Evolutionary conservation across 2,797 vertebrate species (phyloP).

Genomic region (Hydrocynus forskahlii): DNA sequence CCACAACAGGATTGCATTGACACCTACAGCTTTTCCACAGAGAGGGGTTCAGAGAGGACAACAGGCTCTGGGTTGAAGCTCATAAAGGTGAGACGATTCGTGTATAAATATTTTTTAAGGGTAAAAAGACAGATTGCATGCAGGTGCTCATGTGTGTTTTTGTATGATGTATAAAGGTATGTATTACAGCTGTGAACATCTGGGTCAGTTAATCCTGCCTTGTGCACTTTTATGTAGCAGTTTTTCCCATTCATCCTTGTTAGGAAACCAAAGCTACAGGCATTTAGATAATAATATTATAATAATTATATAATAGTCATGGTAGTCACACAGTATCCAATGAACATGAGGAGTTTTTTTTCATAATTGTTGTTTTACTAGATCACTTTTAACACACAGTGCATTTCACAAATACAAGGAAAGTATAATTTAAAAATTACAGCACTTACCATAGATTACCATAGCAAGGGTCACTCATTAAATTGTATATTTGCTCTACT

Average conservation of each 20-base stretch:
- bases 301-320: too few species aligned
- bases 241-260: neutral
- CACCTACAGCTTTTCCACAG: conserved; percentile 77
- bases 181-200: neutral
- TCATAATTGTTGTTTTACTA: too few species aligned
- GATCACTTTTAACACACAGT: too few species aligned
- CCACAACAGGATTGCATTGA: conserved; percentile 79
- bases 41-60: conserved; percentile 75
- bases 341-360: too few species aligned
- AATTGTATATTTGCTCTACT: too few species aligned
- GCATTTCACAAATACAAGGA: too few species aligned
- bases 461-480: too few species aligned
- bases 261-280: neutral
- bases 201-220: neutral
- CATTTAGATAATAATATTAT: too few species aligned
- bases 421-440: too few species aligned
- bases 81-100: conserved; percentile 75
- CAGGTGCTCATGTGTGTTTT: conserved; percentile 73
- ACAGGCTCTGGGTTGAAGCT: conserved; percentile 77
- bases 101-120: conserved; percentile 40
- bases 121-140: conserved; percentile 73
- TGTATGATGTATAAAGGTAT: neutral
- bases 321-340: too few species aligned
- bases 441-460: too few species aligned
- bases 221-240: too few species aligned